These are phyloP conservation scores for Hypocryptadius cinnamomeus DNA, from an alignment of 2,113 vertebrate species.

Conservation along the genomic window DNA sequence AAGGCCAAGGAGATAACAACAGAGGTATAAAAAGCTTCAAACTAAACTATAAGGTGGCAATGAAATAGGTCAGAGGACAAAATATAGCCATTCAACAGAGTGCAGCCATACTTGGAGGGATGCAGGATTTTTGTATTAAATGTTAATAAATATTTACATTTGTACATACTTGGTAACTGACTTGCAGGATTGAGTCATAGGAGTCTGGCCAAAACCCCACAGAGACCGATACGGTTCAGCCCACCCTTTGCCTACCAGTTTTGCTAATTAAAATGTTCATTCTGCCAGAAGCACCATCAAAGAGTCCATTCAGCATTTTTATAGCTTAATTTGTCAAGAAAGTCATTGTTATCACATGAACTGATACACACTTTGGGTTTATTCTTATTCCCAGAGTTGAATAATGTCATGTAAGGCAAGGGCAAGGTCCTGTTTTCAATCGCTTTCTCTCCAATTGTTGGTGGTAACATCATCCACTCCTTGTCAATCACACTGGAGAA, in stretches of 20 bases:
- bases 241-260: background rate
- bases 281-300: background rate
- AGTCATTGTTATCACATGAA: background rate
- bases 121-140: background rate
- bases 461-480: background rate
- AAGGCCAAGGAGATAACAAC: background rate
- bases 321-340: background rate
- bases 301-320: background rate
- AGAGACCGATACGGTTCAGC: background rate
- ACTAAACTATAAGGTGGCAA: background rate
- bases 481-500: background rate
- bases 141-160: background rate
- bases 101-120: background rate
- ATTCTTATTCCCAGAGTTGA: background rate
- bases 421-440: background rate
- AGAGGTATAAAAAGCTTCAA: background rate
- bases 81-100: background rate
- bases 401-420: background rate
- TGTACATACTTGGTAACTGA: background rate
- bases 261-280: background rate
- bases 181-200: rapidly evolving
- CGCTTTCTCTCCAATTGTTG: background rate
- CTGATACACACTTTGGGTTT: background rate
- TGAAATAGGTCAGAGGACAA: background rate
- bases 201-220: background rate